Base-by-base conservation (phyloP, 2,797 vertebrate species). In the Novumbra hubbsi region DNA sequence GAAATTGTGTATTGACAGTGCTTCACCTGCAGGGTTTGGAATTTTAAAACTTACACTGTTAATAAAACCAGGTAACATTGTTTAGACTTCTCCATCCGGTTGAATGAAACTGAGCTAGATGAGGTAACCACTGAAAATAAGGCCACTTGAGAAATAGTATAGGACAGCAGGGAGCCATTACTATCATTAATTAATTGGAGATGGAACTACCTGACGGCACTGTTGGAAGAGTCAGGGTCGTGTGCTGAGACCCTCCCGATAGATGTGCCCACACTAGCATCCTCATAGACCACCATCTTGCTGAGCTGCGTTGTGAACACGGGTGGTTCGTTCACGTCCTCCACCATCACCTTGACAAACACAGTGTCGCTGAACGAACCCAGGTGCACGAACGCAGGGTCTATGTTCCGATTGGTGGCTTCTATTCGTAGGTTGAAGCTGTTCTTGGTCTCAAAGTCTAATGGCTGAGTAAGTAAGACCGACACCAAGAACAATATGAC, bases 311-410 rank as follows among this genome's bases (percentile, higher is more conserved):
- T 78, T 11, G 93, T 93, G 78, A 99, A 99, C 65, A 96, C 80
- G 0, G 97, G 97, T 0, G 96, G 94, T 84, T 99, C 97, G 1
- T 99, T 96, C 72, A 98, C 96, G 0, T 99, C 96, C 72, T 97
- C 95, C 55, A 98, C 96, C 0, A 93, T 95, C 73, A 99, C 94
- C 85, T 94, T 96, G 81, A 99, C 92, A 0, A 93, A 94, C 0
- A 95, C 93, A 0, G 92, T 95, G 81, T 98, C 96, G 14, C 94
- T 96, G 77, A 97, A 99, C 0, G 97, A 95, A n/a, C 96, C 97
- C 83, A 92, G 78, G 73, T 87, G 96, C 71, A 96, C 83, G 82
- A 98, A 98, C 71, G 94, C 93, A 83, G 95, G 92, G 90, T 99
- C 96, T 0, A 97, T 93, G 15, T 97, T 93, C 82, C 95, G 93